phyloP scores from a whole-genome alignment of 2,888 invertebrate species.

The Polymixis lichenea region DNA sequence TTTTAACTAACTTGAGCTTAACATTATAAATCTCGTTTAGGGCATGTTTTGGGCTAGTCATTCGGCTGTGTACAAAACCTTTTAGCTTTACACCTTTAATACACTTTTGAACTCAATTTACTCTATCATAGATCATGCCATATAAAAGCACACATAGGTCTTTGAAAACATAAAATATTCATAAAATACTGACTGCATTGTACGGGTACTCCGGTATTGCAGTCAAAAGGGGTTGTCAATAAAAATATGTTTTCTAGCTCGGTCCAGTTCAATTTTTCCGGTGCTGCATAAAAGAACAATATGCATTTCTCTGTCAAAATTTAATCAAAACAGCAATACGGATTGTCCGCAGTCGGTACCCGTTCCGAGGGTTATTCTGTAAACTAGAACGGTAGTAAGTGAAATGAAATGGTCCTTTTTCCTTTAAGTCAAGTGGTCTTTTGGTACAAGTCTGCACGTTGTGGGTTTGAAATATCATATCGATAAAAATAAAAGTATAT shows the following conservation, averaged over 20 bases:
- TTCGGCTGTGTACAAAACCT: rapidly evolving
- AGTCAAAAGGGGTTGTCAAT: conserved; percentile 50
- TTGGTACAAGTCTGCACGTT: neutral
- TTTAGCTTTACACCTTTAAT: too few relatives aligned
- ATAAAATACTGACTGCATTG: neutral
- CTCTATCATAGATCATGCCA: neutral
- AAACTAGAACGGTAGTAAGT: conserved; percentile 7
- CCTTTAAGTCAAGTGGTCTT: neutral
- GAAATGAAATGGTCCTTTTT: conserved; percentile 1
- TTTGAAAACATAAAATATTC: conserved; percentile 2
- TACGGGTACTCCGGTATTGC: neutral
- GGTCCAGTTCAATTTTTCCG: conserved; percentile 73
- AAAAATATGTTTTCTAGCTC: conserved; percentile 70
- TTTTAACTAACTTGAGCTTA: neutral
- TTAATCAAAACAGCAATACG: conserved; percentile 89
- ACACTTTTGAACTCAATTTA: neutral
- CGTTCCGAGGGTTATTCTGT: conserved; percentile 72
- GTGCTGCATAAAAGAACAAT: conserved; percentile 81
- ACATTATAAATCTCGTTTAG: neutral
- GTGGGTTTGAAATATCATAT: neutral
- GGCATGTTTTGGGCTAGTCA: neutral
- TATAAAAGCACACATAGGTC: neutral
- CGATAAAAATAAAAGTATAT: neutral
- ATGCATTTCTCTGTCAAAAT: conserved; percentile 84
- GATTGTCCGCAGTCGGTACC: conserved; percentile 74